phyloP scores from a whole-genome alignment of 2,113 vertebrate genomes.

The Odocoileus hemionus region DNA sequence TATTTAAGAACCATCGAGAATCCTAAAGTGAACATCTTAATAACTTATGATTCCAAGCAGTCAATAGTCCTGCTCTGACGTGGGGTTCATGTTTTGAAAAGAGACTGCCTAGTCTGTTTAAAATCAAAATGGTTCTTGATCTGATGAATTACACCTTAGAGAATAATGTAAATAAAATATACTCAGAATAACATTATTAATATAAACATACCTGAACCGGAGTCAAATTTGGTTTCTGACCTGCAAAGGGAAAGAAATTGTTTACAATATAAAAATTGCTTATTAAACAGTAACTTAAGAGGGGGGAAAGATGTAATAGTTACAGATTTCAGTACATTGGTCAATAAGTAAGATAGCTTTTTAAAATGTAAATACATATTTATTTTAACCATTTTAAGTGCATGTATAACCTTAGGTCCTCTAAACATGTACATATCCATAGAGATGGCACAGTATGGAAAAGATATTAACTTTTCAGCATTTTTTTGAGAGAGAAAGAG shows the following conservation, averaged over 20 bases:
- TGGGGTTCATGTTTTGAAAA: slow-evolving; percentile 73
- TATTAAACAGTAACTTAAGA: slow-evolving; percentile 37
- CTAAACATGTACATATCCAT: background rate
- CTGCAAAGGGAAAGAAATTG: slow-evolving; percentile 82
- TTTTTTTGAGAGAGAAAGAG: background rate
- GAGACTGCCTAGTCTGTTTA: slow-evolving; percentile 79
- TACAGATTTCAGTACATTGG: slow-evolving; percentile 2
- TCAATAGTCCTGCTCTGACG: slow-evolving; percentile 61
- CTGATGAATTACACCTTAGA: slow-evolving; percentile 80
- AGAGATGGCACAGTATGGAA: background rate
- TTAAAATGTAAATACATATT: slow-evolving; percentile 29
- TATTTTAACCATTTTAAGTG: slow-evolving; percentile 37
- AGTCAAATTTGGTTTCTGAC: slow-evolving; percentile 96
- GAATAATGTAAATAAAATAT: slow-evolving; percentile 77
- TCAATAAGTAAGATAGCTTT: background rate
- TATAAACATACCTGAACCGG: slow-evolving; percentile 93
- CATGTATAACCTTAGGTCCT: background rate
- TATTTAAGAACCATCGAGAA: slow-evolving; percentile 59
- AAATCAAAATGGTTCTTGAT: slow-evolving; percentile 79
- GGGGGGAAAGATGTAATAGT: slow-evolving; percentile 13
- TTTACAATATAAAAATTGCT: slow-evolving; percentile 61
- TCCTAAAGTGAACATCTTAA: slow-evolving; percentile 69
- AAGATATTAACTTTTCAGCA: slow-evolving; percentile 32
- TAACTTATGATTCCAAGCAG: slow-evolving; percentile 63
- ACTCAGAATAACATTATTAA: slow-evolving; percentile 78